phyloP scores from a whole-genome alignment of 1,140 invertebrate genomes.

The Drosophila santomea region DNA sequence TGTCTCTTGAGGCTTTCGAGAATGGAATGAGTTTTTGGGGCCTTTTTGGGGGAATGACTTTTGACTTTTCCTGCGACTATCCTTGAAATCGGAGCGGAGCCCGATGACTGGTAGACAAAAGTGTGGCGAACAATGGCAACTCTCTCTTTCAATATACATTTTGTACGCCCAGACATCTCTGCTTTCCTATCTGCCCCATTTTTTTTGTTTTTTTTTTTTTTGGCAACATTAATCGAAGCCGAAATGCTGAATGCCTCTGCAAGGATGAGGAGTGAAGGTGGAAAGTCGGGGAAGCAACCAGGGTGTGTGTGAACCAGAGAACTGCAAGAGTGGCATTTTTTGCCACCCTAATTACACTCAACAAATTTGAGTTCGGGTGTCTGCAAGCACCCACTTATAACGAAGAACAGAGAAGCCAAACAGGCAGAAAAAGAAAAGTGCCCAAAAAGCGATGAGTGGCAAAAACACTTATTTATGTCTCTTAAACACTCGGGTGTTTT shows the following conservation, averaged over 20 bases:
- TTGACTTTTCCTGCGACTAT: conserved; percentile 21
- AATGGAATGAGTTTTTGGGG: neutral
- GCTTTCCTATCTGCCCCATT: neutral
- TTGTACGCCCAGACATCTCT: neutral
- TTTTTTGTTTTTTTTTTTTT: conserved; percentile 17
- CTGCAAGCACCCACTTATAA: too few species aligned
- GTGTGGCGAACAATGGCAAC: conserved; percentile 22
- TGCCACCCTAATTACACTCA: too few species aligned
- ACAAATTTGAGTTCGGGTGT: too few species aligned
- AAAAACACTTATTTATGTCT: too few species aligned
- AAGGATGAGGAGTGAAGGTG: conserved; percentile 18
- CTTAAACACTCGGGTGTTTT: too few species aligned
- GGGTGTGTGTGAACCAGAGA: conserved; percentile 28
- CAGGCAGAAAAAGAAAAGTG: too few species aligned
- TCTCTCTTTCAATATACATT: conserved; percentile 2
- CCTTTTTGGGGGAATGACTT: conserved; percentile 19
- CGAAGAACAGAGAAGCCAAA: too few species aligned
- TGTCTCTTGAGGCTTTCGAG: neutral
- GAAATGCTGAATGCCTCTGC: conserved; percentile 52
- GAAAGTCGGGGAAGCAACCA: conserved; percentile 57
- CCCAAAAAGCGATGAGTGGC: too few species aligned
- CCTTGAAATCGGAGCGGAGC: conserved; percentile 9
- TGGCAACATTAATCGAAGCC: conserved; percentile 73
- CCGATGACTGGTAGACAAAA: conserved; percentile 63
- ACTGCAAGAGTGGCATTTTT: too few species aligned